Percentiles rank a stretch among this genome's conserved stretches.
These are phyloP conservation scores for Hippocampus abdominalis DNA, from an alignment of 2,113 vertebrate genomes.

Conservation along the genomic window DNA sequence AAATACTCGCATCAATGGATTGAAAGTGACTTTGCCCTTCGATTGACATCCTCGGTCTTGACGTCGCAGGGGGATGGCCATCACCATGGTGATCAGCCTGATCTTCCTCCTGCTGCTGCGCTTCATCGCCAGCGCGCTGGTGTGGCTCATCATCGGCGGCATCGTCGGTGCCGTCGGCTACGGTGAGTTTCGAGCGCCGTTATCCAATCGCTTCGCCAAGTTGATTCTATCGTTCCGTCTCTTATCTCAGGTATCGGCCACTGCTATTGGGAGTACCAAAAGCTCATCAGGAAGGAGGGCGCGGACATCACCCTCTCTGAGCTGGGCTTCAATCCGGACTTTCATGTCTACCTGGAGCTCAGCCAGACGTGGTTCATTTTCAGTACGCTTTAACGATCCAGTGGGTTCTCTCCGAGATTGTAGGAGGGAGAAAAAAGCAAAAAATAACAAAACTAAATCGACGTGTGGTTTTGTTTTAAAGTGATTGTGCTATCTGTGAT, in stretches of 20 bases:
- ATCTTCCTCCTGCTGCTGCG: slow-evolving; percentile 86
- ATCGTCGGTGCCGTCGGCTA: slow-evolving; percentile 82
- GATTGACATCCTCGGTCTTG: neutral
- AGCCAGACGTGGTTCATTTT: slow-evolving; percentile 90
- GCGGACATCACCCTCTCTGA: slow-evolving; percentile 79
- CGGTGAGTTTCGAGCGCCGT: slow-evolving; percentile 59
- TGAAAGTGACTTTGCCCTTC: slow-evolving; percentile 1
- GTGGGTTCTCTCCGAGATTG: neutral
- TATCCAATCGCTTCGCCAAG: neutral
- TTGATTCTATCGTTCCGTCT: neutral
- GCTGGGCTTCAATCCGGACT: slow-evolving; percentile 85
- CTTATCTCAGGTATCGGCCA: slow-evolving; percentile 81
- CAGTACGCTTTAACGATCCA: slow-evolving; percentile 65
- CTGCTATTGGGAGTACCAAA: slow-evolving; percentile 82
- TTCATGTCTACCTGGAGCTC: slow-evolving; percentile 83
- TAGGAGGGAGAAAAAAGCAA: neutral
- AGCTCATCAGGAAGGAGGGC: slow-evolving; percentile 71
- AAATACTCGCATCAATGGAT: too few relatives aligned
- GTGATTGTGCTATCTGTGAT: slow-evolving; percentile 78
- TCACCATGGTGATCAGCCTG: slow-evolving; percentile 90
- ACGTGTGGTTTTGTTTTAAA: neutral
- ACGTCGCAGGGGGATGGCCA: slow-evolving; percentile 78
- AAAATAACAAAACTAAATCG: neutral
- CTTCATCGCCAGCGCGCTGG: slow-evolving; percentile 84
- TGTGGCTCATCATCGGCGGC: slow-evolving; percentile 87